Evolutionary conservation across 1,140 invertebrate species (phyloP), one percentile per base, ranked within the genome.

Genomic region (Ericerus pela): DNA sequence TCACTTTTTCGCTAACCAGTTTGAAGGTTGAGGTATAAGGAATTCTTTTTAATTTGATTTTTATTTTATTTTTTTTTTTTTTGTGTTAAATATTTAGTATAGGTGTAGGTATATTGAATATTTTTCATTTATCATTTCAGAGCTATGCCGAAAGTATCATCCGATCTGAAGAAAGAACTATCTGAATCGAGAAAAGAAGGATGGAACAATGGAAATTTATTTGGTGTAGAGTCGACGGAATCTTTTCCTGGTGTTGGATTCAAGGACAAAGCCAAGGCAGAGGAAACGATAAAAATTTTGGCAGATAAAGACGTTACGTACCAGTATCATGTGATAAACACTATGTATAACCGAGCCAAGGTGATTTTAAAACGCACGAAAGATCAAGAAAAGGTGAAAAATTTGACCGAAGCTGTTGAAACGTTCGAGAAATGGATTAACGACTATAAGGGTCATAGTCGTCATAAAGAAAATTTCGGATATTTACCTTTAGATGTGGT

Each of bases 201-300:
- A 0, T 64, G 64, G 62, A 58, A 59, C 30, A 58, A 62, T 3
- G 62, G 62, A 8, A 54, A 64, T 26, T 33, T 65, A 20, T 65
- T 64, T 41, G 63, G 62, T 14, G 51, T 56, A 8, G 63, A 63
- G 38, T 59, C 57, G 0, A 62, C 58, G 12, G 64, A 65, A 55
- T 63, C 63, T 6, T 64, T 66, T 38, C 61, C 62, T 54, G 65
- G 65, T 30, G 65, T 59, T 10, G 69, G 70, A 6, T 72, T 69
- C 62, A 70, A 71, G 56, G 68, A 72, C 60, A 69, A 71, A 53
- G 64, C 67, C 16, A 71, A 70, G 36, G 69, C 70, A 2, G 22
- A 66, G 29, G 64, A 71, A 24, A 72, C 69, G 2, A 43, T 72
- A 16, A 65, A 63, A 12, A 29, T 62, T 2, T 54, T 72, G 41